phyloP scores from a whole-genome alignment of 2,797 vertebrate species.

The Lemur catta region DNA sequence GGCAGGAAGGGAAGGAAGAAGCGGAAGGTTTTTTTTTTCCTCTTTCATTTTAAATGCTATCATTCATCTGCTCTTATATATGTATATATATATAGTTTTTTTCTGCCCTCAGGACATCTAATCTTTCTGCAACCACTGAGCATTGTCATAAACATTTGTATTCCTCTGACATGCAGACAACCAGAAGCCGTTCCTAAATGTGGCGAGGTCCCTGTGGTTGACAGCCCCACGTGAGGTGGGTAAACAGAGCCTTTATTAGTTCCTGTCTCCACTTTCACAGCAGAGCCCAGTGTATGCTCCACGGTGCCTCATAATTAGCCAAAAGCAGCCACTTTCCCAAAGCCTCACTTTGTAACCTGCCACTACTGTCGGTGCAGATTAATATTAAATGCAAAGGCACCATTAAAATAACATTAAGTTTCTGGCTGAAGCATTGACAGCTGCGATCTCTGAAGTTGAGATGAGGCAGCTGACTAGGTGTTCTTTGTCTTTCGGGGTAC shows the following conservation, averaged over 20 bases:
- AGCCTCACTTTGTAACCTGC: constrained; percentile 68
- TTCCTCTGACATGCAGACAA: constrained; percentile 75
- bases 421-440: constrained; percentile 16
- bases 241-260: constrained; percentile 46
- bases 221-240: constrained; percentile 60
- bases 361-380: constrained; percentile 44
- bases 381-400: constrained; percentile 62
- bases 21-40: not conserved
- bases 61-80: constrained; percentile 59
- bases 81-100: constrained; percentile 38
- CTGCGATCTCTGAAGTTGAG: not conserved
- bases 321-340: constrained; percentile 61
- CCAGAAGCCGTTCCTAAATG: constrained; percentile 74
- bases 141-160: constrained; percentile 80
- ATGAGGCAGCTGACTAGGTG: not conserved
- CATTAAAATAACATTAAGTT: constrained; percentile 15
- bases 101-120: constrained; percentile 76
- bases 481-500: not conserved
- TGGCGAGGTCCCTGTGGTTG: constrained; percentile 56
- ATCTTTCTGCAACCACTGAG: constrained; percentile 75
- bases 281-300: not conserved
- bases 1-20: not conserved
- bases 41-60: constrained; percentile 47
- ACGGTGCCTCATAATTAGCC: constrained; percentile 70
- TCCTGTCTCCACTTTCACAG: constrained; percentile 48